Base-by-base conservation (phyloP, 2,888 invertebrate genomes). In the Luperina testacea region DNA sequence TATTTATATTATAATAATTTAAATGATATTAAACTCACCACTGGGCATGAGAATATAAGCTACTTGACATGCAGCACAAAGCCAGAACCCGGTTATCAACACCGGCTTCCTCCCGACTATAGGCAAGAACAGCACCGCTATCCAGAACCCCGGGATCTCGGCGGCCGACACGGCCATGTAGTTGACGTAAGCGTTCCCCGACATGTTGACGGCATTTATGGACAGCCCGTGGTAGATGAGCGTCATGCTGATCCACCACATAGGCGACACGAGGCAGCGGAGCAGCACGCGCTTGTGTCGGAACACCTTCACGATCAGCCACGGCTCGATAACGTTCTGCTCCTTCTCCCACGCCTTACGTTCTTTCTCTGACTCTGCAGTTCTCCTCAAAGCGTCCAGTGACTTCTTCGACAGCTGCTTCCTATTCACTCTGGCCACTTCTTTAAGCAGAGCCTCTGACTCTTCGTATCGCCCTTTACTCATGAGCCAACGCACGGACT, bases 401-500 rank as follows among this genome's bases (percentile, higher is more conserved):
- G 95, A 95, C 69, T 94, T 93, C 1, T 94, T 92, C 1, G 95
- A 95, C 1, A 96, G 75, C 27, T 90, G 75, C 57, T 85, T 94
- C 17, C 96, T 97, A 84, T 98, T 98, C 0, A 97, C 94, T 85
- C 93, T 94, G 0, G 98, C 98, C 7, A 98, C 97, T 81, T 96
- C 97, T 67, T 97, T 96, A 15, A 98, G 94, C 4, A 98, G 97
- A 32, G 92, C 93, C 87, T 97, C 97, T 0, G 98, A 98, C 84
- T 98, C 97, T 27, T 97, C 97, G 81, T 97, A 97, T 78, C 97
- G 97, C 0, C 97, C 97, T 90, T 98, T 98, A 76, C 98, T 97
- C 87, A 98, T 94, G 73, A 98, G 97, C 98, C 98, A 98, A 82
- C 98, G 97, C 2, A 98, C 97, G 20, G 98, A 98, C 93, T 98